A percentile compares a stretch with the other conserved stretches of the same genome.
Evolutionary conservation across 2,113 vertebrate species (phyloP).

Genomic region (Leiothrix lutea): DNA sequence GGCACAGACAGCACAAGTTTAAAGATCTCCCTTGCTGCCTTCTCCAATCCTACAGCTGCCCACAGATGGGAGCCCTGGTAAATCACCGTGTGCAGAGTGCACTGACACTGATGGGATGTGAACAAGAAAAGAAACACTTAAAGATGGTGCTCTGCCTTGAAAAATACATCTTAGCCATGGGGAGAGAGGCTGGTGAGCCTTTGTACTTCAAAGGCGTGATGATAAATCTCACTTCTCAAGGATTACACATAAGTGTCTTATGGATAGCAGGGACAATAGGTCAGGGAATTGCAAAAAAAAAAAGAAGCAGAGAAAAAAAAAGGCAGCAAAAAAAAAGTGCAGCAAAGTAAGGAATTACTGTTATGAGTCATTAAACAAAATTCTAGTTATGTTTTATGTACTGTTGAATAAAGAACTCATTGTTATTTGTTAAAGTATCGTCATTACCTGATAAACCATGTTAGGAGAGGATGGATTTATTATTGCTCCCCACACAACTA

Average conservation of each 20-base stretch:
- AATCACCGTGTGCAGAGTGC: neutral
- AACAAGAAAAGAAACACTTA: neutral
- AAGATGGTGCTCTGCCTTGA: neutral
- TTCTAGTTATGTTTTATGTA: constrained; percentile 73
- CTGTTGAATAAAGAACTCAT: constrained; percentile 58
- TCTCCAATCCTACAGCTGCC: neutral
- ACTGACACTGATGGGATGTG: neutral
- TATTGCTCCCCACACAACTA: constrained; percentile 13
- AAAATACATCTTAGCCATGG: neutral
- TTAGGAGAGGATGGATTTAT: constrained; percentile 60
- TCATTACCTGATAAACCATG: constrained; percentile 41
- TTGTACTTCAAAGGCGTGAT: neutral
- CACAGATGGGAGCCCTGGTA: neutral
- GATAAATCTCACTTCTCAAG: constrained; percentile 32
- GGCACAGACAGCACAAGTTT: neutral
- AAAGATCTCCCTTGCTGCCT: neutral
- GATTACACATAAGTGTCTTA: neutral
- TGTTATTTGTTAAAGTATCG: constrained; percentile 55
- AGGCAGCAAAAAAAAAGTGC: neutral
- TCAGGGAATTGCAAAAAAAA: neutral
- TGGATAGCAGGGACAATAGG: neutral
- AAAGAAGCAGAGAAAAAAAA: neutral
- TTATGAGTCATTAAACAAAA: constrained; percentile 70
- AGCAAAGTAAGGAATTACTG: constrained; percentile 26
- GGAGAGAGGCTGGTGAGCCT: neutral